Base-by-base conservation (phyloP, 2,113 vertebrate species). In the Petrocephalus zakoni region DNA sequence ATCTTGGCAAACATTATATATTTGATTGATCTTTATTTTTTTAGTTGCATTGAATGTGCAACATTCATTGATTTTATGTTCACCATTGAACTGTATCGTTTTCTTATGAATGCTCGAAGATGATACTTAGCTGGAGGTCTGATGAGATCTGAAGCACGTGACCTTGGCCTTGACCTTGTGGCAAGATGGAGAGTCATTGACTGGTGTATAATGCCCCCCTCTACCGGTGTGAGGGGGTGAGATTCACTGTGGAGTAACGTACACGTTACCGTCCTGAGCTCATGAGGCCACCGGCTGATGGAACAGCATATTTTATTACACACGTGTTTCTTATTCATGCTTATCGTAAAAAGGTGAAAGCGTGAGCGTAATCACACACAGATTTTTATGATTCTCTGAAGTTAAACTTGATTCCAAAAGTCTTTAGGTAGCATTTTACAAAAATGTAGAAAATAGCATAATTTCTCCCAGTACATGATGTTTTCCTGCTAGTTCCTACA, bases 361-460 rank as follows among this genome's bases (percentile, higher is more conserved):
- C 10, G 49, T 84, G 82, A 84, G n/a, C 6, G 82, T 52, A 85
- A 85, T 51, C 49, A 11, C 49, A n/a, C n/a, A n/a, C 22, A 85
- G 82, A 85, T 85, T 47, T 6, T 29, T 42, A 25, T 75, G 22
- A n/a, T 85, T 85, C 82, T 29, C 49, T 85, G 49, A 9, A 29
- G 81, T 22, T 83, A 6, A 46, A 52, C 25, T 75, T 75, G n/a
- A 75, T 51, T 13, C 82, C 82, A 52, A 52, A 84, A 15, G 82
- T 52, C 47, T 47, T 51, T 25, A 25, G 49, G 49, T 5, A 52
- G 21, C n/a, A 52, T 52, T 85, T 49, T 25, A 47, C 82, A 52
- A 85, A 85, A 85, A 85, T 51, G 82, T 47, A 52, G 82, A 52
- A 85, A 85, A 51, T 85, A 52, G 82, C 42, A 85, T 52, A 2